Evolutionary conservation across 2,888 invertebrate species (phyloP).

Genomic region (Azorinus chamasolen): DNA sequence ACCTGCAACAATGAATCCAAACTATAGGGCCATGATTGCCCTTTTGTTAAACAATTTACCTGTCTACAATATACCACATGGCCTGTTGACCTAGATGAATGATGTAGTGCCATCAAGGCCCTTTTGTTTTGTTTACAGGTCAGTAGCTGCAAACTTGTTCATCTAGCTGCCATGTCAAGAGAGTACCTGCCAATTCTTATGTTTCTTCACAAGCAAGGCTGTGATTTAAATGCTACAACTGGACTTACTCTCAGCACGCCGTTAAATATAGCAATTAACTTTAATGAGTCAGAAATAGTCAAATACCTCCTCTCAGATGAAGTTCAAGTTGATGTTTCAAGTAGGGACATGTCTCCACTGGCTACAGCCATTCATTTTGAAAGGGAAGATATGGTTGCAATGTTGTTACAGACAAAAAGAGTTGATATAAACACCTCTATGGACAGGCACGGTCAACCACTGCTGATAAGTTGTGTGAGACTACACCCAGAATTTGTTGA

Average conservation of each 20-base stretch:
- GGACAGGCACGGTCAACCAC: conserved; percentile 63
- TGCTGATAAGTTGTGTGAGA: conserved; percentile 66
- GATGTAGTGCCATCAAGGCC: too few relatives aligned
- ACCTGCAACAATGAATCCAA: too few relatives aligned
- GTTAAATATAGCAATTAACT: conserved; percentile 66
- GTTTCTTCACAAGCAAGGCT: conserved; percentile 28
- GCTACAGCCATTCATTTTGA: conserved; percentile 66
- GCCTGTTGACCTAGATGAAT: too few relatives aligned
- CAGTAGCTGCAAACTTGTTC: conserved; percentile 25
- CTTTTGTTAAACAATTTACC: too few relatives aligned
- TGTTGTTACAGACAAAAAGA: conserved; percentile 50
- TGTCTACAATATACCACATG: too few relatives aligned
- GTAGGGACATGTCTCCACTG: conserved; percentile 49
- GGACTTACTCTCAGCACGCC: conserved; percentile 56
- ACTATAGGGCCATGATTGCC: too few relatives aligned
- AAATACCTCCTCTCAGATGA: conserved; percentile 61
- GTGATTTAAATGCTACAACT: conserved; percentile 62
- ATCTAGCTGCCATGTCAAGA: conserved; percentile 34
- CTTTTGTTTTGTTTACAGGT: conserved; percentile 21
- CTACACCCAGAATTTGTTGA: conserved; percentile 63
- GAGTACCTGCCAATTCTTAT: conserved; percentile 29
- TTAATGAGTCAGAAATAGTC: conserved; percentile 56
- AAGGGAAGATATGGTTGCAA: conserved; percentile 61
- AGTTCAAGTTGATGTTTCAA: conserved; percentile 65
- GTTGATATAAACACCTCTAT: conserved; percentile 61